A percentile compares a stretch with the other conserved stretches of the same genome.
Conservation (phyloP, 2,888 invertebrate species). For the Thymelicus sylvestris region DNA sequence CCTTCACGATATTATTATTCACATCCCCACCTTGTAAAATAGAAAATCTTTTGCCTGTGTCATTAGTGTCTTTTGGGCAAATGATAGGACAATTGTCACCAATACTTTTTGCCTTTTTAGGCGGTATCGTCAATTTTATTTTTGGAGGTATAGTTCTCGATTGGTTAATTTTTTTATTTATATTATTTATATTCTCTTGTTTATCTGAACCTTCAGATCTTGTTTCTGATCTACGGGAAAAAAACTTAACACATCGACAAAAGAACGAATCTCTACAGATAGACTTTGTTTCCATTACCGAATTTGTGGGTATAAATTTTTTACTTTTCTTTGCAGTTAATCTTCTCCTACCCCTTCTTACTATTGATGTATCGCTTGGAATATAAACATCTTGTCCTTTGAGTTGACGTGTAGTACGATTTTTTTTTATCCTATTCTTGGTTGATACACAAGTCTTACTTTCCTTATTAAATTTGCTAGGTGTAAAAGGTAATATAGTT, state of each 20-base stretch:
- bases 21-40: slow-evolving; percentile 37
- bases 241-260: slow-evolving; percentile 31
- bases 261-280: slow-evolving; percentile 34
- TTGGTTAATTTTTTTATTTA: not conserved
- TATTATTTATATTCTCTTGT: not conserved
- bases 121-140: slow-evolving; percentile 5
- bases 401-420: slow-evolving; percentile 10
- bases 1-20: not conserved
- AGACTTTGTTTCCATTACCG: not conserved
- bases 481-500: slow-evolving; percentile 53
- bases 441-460: slow-evolving; percentile 46
- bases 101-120: slow-evolving; percentile 40
- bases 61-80: slow-evolving; percentile 39
- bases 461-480: slow-evolving; percentile 51
- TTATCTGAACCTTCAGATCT: not conserved
- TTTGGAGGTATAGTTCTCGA: not conserved
- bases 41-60: slow-evolving; percentile 21
- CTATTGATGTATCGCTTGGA: not conserved
- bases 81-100: slow-evolving; percentile 38
- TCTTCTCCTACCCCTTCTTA: slow-evolving; percentile 33
- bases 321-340: slow-evolving; percentile 42
- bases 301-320: slow-evolving; percentile 32
- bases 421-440: slow-evolving; percentile 29
- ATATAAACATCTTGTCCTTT: not conserved
- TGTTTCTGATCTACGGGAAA: not conserved